Evolutionary conservation across 2,797 vertebrate genomes (phyloP), one percentile per base, ranked within the genome.

Genomic region (Pangasius macronema): DNA sequence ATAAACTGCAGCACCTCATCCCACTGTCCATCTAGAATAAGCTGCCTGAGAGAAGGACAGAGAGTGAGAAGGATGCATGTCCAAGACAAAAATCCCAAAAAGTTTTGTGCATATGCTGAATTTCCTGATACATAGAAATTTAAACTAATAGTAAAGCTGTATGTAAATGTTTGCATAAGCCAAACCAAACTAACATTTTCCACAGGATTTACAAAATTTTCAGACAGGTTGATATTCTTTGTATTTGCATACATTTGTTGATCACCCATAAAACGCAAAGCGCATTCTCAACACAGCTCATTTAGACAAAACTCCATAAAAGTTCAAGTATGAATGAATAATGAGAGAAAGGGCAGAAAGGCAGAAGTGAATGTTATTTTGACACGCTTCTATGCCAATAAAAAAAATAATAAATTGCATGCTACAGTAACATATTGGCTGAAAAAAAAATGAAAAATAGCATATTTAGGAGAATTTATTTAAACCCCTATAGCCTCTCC

Each of bases 1-100:
- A 99, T 99, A 92, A 99, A 99, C 73, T 99, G 98, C 93, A 99
- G 95, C 91, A 99, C 98, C 87, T 99, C 99, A 92, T 99, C 99
- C 99, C 99, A 99, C 82, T 99, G 99, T 68, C 99, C 99, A 91
- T 99, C 99, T 85, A 99, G 96, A 86, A 99, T 97, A 90, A 99
- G 93, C 22, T 99, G 99, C 90, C 99, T 99, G 93, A 24, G 18
- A 33, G 0, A 75, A 42, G 49, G 61, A 88, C 1, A 57, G n/a
- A 67, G 1, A 77, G 16, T 3, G 10, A 65, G 30, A 55, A 27
- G 1, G 20, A 72, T 53, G 20, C 11, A 55, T 39, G 14, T 70
- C 24, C 36, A 30, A 77, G 14, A 72, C 14, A 77, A 16, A 82
- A 1, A 67, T 3, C 22, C 9, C 4, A 55, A 14, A 80, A 49